Evolutionary conservation across 2,888 invertebrate genomes (phyloP).

Genomic region (Anoncus sp.): DNA sequence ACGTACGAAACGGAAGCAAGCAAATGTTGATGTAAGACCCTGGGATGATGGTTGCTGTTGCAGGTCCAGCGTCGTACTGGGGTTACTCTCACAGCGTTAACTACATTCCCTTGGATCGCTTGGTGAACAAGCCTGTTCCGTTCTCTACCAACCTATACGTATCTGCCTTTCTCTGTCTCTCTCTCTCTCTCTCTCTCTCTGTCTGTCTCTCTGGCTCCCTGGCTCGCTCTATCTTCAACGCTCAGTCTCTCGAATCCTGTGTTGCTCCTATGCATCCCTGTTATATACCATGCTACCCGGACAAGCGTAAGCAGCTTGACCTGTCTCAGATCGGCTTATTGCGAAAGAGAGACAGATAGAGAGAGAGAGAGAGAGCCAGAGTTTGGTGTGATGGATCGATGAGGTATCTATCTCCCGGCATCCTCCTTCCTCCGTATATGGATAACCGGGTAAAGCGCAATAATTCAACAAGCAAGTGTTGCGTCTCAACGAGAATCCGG

Average conservation of each 20-base stretch:
- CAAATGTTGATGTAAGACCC: constrained; percentile 66
- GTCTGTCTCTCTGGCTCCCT: constrained; percentile 23
- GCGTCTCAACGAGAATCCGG: neutral
- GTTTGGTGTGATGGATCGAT: constrained; percentile 50
- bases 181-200: constrained; percentile 30
- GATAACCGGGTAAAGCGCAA: neutral
- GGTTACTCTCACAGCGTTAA: constrained; percentile 54
- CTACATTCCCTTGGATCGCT: constrained; percentile 43
- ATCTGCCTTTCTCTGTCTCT: constrained; percentile 15
- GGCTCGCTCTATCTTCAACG: constrained; percentile 17
- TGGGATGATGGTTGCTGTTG: constrained; percentile 53
- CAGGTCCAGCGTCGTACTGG: constrained; percentile 32
- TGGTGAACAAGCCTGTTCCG: constrained; percentile 49
- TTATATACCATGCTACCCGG: constrained; percentile 26
- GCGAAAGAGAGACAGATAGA: constrained; percentile 53
- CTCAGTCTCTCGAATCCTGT: constrained; percentile 36
- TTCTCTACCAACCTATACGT: constrained; percentile 32
- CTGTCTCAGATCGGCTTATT: constrained; percentile 56
- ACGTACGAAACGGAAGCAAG: constrained; percentile 46
- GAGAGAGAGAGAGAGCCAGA: too few relatives aligned
- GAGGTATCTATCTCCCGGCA: constrained; percentile 32
- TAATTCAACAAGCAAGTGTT: constrained; percentile 22
- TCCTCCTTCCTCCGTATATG: constrained; percentile 13
- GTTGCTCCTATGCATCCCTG: constrained; percentile 16
- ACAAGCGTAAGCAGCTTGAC: constrained; percentile 54